Base-by-base conservation (phyloP, 2,797 vertebrate species). In the Mus spretus region DNA sequence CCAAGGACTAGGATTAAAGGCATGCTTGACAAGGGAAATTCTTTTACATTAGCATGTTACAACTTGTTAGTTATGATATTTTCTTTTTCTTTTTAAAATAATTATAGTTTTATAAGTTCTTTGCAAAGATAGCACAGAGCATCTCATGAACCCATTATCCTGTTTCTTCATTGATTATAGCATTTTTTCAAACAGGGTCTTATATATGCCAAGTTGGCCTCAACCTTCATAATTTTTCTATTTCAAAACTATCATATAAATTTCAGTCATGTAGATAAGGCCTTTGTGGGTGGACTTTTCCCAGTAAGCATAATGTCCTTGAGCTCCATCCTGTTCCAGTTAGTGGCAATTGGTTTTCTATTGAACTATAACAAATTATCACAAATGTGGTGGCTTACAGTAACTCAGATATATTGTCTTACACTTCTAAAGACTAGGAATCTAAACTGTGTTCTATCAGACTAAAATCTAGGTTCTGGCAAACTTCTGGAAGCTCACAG, bases 171-270 rank as follows among this genome's bases (percentile, higher is more conserved):
- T 12, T 70, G 74, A 15, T 72, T 28, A 65, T 65, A n/a, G 47
- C 5, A 19, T 20, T 61, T 83, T 26, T 31, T 5, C 4, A 50
- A 47, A 31, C 59, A 37, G 7, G 34, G 34, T 72, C 26, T 86
- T 63, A 70, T 9, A 85, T 53, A 50, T 67, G 3, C 44, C 44
- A 86, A n/a, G 31, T 34, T 85, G 61, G 19, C 47, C 31, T 86
- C 80, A 57, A n/a, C 74, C 63, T 92, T 65, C 90, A 40, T 31
- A 83, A 40, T 63, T 75, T 74, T 88, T 67, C 79, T 75, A 65
- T 44, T 92, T 90, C 31, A 88, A 89, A 86, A 59, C 57, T 34
- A 80, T 34, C 55, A 37, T 78, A 22, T 28, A 91, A 77, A 75
- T 79, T 79, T 19, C n/a, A 83, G 40, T 83, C 55, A 61, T 65